These are phyloP conservation scores for Hyperoplus immaculatus DNA, from an alignment of 2,797 vertebrate species.

Conservation along the genomic window DNA sequence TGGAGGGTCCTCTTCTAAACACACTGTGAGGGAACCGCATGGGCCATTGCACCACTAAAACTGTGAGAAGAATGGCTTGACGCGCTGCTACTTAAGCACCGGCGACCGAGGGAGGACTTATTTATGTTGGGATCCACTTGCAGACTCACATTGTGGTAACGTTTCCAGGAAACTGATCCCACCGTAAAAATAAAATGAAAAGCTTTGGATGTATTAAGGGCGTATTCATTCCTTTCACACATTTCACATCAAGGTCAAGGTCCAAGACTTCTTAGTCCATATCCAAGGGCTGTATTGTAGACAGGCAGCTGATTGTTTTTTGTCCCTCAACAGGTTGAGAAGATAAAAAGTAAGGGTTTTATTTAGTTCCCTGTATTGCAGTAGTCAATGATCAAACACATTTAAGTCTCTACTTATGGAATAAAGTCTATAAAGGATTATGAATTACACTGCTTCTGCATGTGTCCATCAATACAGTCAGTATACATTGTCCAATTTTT, in stretches of 20 bases:
- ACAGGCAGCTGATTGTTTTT: no score
- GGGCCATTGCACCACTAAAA: constrained; percentile 86
- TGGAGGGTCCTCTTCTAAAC: constrained; percentile 83
- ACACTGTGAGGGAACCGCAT: constrained; percentile 82
- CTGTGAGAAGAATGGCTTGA: constrained; percentile 76
- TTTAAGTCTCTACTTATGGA: no score
- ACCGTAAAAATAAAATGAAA: neutral
- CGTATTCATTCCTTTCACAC: neutral
- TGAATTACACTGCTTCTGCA: no score
- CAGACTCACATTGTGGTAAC: constrained; percentile 16
- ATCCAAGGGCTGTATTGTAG: neutral
- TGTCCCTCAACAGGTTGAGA: no score
- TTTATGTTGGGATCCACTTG: constrained; percentile 55
- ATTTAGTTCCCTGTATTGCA: neutral
- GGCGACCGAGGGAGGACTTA: constrained; percentile 54
- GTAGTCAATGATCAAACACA: neutral
- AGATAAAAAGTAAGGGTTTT: neutral
- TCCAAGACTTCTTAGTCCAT: neutral
- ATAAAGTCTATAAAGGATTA: no score
- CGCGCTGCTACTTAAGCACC: constrained; percentile 63
- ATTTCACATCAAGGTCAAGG: constrained; percentile 5
- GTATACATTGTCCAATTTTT: neutral
- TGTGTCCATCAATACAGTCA: no score
- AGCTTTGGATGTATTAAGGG: neutral
- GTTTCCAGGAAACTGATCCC: neutral